Evolutionary conservation across 2,888 invertebrate species (phyloP).

Genomic region (Galerucella calmariensis): DNA sequence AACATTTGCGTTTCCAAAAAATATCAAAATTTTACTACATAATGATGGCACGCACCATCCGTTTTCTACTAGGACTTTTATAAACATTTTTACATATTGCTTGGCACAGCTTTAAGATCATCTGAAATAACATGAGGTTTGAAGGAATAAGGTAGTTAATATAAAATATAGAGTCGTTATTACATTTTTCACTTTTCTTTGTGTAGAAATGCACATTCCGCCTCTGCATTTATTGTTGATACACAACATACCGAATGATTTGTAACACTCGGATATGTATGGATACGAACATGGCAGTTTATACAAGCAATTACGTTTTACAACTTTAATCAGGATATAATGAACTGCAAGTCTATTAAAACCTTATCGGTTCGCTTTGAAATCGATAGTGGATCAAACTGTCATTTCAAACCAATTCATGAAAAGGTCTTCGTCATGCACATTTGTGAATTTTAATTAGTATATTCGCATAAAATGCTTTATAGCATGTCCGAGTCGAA

Average conservation of each 20-base stretch:
- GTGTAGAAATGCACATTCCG: background rate
- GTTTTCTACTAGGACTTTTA: no score
- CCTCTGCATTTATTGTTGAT: slow-evolving; percentile 45
- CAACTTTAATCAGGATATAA: slow-evolving; percentile 60
- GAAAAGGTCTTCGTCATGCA: slow-evolving; percentile 13
- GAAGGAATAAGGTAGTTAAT: no score
- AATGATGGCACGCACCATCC: no score
- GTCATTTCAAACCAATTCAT: slow-evolving; percentile 17
- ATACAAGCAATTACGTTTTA: slow-evolving; percentile 53
- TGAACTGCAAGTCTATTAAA: slow-evolving; percentile 62
- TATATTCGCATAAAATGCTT: slow-evolving; percentile 8
- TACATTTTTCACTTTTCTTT: slow-evolving; percentile 8
- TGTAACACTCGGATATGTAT: slow-evolving; percentile 41
- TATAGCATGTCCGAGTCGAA: background rate
- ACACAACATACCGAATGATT: slow-evolving; percentile 36
- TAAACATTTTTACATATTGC: no score
- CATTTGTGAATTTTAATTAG: slow-evolving; percentile 13
- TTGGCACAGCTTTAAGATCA: no score
- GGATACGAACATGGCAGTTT: slow-evolving; percentile 41
- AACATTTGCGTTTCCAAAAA: no score
- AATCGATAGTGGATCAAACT: slow-evolving; percentile 18
- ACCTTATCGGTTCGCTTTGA: slow-evolving; percentile 40
- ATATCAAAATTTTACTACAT: no score
- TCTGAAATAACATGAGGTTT: no score
- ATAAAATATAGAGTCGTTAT: background rate